Evolutionary conservation across 2,888 invertebrate species (phyloP), one percentile per base, ranked within the genome.

Genomic region (Amaurobius ferox): DNA sequence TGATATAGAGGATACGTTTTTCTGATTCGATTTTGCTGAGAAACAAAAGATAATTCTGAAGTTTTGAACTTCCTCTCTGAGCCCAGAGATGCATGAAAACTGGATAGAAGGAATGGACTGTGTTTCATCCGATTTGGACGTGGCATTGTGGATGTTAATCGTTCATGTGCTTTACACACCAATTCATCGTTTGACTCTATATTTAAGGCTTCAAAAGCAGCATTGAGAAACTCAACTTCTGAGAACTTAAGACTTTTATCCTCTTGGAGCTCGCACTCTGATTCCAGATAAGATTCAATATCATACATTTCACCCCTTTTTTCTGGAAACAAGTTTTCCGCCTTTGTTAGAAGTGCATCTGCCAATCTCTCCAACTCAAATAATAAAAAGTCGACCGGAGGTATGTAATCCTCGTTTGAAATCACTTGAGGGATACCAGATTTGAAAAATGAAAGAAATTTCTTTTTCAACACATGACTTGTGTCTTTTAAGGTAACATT

Each of bases 1-100:
- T 83, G 83, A 44, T 30, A 70, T 9, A 83, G 48, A n/a, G 83
- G 83, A 64, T 83, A 83, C 1, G 83, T 83, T 55, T 83, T 83
- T 0, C 83, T 44, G 30, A 83, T 83, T 40, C 77, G 77, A 40
- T 81, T 74, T 13, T 70, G 70, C 35, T 66, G 67, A 23, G 67
- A 28, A 1, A 67, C 70, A 32, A 72, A 28, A 16, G 77, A 64
- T n/a, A 71, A 30, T 13, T 64, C 73, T 5, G 64, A 70, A 0
- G 35, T 40, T 23, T 67, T 73, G 39, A 71, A 76, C 28, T 72
- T 77, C 19, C 66, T 83, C 40, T 83, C 76, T 0, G 83, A 83
- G 13, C 48, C 71, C 32, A 83, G 19, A 3, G 83, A 83, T 23
- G 83, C 71, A 55, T 77, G 76, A 0, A 83, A 76, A n/a, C 83